These are phyloP conservation scores for Thymelicus sylvestris DNA, from an alignment of 2,888 invertebrate genomes.

Conservation along the genomic window DNA sequence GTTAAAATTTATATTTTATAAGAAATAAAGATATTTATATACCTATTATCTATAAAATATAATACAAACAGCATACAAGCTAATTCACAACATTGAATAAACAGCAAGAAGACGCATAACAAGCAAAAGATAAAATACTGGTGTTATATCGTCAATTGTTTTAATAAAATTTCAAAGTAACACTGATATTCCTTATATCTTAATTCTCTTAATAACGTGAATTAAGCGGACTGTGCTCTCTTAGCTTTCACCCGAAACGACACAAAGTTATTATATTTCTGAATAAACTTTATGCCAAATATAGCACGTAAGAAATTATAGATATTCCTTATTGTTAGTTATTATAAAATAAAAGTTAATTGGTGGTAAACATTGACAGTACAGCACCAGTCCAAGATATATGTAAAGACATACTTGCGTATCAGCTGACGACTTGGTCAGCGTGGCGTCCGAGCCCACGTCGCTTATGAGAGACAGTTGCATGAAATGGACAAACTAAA, in stretches of 20 bases:
- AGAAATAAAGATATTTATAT: neutral
- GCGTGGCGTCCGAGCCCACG: constrained; percentile 78
- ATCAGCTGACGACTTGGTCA: constrained; percentile 80
- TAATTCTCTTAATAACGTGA: too few relatives aligned
- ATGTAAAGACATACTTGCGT: constrained; percentile 77
- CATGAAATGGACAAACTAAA: constrained; percentile 85
- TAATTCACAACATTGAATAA: constrained; percentile 34
- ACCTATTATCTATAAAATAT: constrained; percentile 1
- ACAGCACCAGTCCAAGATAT: constrained; percentile 48
- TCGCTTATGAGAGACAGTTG: constrained; percentile 83
- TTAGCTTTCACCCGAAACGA: too few relatives aligned
- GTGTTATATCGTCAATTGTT: constrained; percentile 14
- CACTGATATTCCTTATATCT: too few relatives aligned
- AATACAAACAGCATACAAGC: constrained; percentile 40
- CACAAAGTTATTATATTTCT: too few relatives aligned
- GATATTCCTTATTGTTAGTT: too few relatives aligned
- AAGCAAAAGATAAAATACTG: constrained; percentile 55
- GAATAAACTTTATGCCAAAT: too few relatives aligned
- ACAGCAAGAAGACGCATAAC: constrained; percentile 46
- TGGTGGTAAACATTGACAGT: neutral
- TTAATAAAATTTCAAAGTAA: too few relatives aligned
- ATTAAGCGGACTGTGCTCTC: too few relatives aligned
- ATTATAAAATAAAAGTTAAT: neutral
- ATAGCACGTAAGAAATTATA: too few relatives aligned
- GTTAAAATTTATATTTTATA: neutral